phyloP scores from a whole-genome alignment of 2,888 invertebrate species.

The Tipula vernalis region DNA sequence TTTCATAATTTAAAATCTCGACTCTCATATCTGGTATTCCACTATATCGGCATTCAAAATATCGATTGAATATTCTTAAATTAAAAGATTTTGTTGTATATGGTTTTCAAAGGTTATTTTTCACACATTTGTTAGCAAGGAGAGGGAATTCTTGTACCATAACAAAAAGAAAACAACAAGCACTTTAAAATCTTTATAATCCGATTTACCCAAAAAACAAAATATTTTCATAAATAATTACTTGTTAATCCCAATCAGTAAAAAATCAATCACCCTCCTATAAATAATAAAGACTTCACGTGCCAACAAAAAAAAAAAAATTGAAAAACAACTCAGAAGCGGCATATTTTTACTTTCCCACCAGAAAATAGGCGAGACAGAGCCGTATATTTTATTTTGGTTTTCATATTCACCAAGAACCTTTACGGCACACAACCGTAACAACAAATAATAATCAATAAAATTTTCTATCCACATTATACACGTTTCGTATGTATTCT shows the following conservation, averaged over 20 bases:
- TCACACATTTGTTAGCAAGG: too few species aligned
- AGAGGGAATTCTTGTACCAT: background rate
- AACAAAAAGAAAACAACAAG: background rate
- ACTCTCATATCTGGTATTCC: too few species aligned
- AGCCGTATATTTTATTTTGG: background rate
- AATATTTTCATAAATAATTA: background rate
- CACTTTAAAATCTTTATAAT: background rate
- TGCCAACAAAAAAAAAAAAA: background rate
- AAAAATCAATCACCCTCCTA: background rate
- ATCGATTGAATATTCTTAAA: too few species aligned
- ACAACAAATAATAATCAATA: background rate
- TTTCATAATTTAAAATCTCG: too few species aligned
- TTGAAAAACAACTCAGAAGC: background rate
- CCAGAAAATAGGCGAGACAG: background rate
- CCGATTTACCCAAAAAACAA: background rate
- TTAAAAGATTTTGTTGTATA: too few species aligned
- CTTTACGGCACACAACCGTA: background rate
- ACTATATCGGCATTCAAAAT: too few species aligned
- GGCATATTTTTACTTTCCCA: background rate
- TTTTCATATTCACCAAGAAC: background rate
- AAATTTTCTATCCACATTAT: background rate
- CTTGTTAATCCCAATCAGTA: background rate
- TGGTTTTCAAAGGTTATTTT: too few species aligned
- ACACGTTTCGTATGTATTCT: background rate
- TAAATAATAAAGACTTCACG: background rate